These are phyloP conservation scores for Riptortus pedestris DNA, from an alignment of 1,140 invertebrate species.

Conservation along the genomic window DNA sequence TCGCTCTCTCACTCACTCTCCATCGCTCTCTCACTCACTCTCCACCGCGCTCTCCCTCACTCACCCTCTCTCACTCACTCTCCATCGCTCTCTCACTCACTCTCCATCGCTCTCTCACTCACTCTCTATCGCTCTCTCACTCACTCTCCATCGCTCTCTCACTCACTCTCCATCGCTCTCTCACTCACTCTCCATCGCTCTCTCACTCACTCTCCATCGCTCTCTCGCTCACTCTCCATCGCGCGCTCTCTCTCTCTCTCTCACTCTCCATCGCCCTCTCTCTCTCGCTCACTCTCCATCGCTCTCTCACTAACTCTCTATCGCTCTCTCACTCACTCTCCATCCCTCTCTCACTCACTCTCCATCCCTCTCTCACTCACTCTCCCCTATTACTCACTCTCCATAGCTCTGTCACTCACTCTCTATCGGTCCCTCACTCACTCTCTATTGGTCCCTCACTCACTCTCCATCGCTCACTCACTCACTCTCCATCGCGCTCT, in stretches of 20 bases:
- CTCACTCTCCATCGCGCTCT: neutral
- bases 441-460: neutral
- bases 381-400: neutral
- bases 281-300: neutral
- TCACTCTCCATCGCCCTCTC: too few species aligned
- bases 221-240: too few species aligned
- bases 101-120: too few species aligned
- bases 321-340: neutral
- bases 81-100: too few species aligned
- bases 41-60: too few species aligned
- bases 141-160: neutral
- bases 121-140: too few species aligned
- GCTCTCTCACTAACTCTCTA: neutral
- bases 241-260: too few species aligned
- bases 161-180: neutral
- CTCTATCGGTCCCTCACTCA: neutral
- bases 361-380: neutral
- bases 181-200: too few species aligned
- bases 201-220: too few species aligned
- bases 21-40: too few species aligned
- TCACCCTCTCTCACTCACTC: too few species aligned
- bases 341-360: neutral
- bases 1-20: too few species aligned
- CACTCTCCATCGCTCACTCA: neutral
- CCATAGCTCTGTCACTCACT: neutral